Evolutionary conservation across 2,888 invertebrate genomes (phyloP), one percentile per base, ranked within the genome.

Genomic region (Cancer borealis): DNA sequence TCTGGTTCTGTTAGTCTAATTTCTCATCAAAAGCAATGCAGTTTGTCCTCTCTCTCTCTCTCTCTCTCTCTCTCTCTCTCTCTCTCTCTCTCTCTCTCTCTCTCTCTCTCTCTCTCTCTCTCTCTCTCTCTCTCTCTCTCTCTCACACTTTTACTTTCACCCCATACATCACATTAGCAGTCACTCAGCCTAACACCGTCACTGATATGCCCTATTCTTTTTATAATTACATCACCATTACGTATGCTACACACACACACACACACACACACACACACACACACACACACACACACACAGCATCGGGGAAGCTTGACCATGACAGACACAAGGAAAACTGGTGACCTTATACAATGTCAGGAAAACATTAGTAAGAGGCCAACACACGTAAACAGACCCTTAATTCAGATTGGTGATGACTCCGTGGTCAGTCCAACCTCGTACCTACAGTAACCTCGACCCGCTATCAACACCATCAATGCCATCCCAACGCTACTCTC

Each of bases 41-140:
- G 21, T 88, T 30, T 17, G 17, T 88, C 39, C 26, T 49, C 46
- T 49, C 90, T 47, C 49, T 30, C 49, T 90, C 47, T 30, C 46
- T 90, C 49, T 46, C 49, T 90, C 90, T 30, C 90, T 90, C 54
- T 66, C 92, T 49, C 88, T 49, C 47, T 66, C 92, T 88, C 87
- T 88, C 87, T 87, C 92, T 87, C 87, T 88, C 92, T 66, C 84
- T 54, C 54, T 88, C 92, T 66, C 73, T 30, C 66, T 39, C 46
- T 46, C 60, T 45, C 60, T 46, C 92, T 66, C 46, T 46, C 92
- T 66, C 92, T 92, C 73, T 66, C 92, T 46, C 73, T 92, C 92
- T 66, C 30, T 21, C 17, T 30, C 79, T 26, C 60, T 8, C 14
- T 14, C 54, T 54, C 17, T 54, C 54, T 66, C 92, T 92, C 73